These are phyloP conservation scores for Pegoplata infirma DNA, from an alignment of 2,888 invertebrate species.

Conservation along the genomic window DNA sequence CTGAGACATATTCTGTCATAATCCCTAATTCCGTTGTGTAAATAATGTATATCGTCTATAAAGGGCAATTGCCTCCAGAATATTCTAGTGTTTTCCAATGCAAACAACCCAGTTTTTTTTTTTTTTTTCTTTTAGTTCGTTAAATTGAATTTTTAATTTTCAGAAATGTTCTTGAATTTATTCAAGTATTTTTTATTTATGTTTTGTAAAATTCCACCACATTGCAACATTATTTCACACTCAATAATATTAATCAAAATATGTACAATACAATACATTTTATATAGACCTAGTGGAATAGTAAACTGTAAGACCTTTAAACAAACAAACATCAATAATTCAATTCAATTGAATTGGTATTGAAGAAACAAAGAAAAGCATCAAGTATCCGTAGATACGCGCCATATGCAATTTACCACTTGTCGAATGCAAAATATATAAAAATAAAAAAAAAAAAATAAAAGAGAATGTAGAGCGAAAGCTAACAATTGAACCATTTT, in stretches of 20 bases:
- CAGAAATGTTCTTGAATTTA: not conserved
- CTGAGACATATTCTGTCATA: too few species aligned
- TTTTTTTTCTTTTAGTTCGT: too few species aligned
- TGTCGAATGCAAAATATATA: slow-evolving; percentile 62
- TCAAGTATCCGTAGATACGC: too few species aligned
- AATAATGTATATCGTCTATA: too few species aligned
- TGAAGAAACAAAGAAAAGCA: slow-evolving; percentile 23
- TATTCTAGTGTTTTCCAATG: too few species aligned
- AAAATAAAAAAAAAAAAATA: too few species aligned
- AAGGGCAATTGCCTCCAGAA: too few species aligned
- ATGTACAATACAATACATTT: not conserved
- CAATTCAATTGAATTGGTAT: slow-evolving; percentile 21
- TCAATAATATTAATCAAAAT: not conserved
- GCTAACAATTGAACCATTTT: not conserved
- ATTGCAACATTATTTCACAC: slow-evolving; percentile 42
- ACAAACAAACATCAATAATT: slow-evolving; percentile 15
- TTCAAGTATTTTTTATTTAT: too few species aligned
- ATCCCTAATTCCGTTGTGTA: too few species aligned
- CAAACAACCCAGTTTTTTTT: not conserved
- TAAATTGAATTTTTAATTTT: not conserved
- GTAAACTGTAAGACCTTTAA: slow-evolving; percentile 20
- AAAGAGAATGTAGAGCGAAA: slow-evolving; percentile 17
- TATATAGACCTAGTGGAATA: not conserved
- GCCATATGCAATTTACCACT: slow-evolving; percentile 63
- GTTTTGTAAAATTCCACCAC: not conserved